These are phyloP conservation scores for Apis dorsata DNA, from an alignment of 1,140 invertebrate genomes.

Conservation along the genomic window DNA sequence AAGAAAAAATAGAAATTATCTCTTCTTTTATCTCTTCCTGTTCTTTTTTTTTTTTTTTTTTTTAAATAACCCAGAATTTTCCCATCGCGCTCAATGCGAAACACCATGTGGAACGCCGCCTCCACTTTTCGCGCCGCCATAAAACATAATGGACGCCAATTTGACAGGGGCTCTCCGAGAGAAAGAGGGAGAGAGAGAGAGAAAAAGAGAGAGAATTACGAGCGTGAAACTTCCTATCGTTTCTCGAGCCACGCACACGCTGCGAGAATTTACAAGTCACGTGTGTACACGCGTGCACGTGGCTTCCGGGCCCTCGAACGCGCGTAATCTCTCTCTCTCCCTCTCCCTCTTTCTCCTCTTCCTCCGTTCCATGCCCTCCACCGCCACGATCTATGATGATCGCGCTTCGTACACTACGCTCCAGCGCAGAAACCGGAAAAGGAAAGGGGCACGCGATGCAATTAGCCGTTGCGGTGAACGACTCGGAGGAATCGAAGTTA, in stretches of 20 bases:
- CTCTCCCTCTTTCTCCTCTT: neutral
- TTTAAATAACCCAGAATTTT: neutral
- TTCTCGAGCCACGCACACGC: neutral
- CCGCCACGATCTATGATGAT: constrained; percentile 10
- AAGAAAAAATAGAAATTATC: too few relatives aligned
- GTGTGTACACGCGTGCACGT: constrained; percentile 39
- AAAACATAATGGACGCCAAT: constrained; percentile 54
- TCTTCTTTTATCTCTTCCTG: too few relatives aligned
- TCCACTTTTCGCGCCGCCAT: constrained; percentile 28
- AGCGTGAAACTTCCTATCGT: constrained; percentile 31
- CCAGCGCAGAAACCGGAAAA: constrained; percentile 23
- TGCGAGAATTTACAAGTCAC: constrained; percentile 43
- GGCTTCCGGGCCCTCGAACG: constrained; percentile 19
- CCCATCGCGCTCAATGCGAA: neutral
- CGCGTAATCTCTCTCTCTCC: constrained; percentile 12
- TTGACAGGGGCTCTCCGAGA: constrained; percentile 43
- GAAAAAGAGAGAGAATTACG: constrained; percentile 14
- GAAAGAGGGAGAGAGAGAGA: neutral
- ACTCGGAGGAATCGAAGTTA: neutral
- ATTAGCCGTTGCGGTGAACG: constrained; percentile 1
- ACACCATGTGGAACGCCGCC: neutral
- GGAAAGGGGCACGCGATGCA: constrained; percentile 30
- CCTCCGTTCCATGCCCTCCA: neutral
- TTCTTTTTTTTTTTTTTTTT: neutral
- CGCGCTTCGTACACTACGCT: constrained; percentile 22